Conservation (phyloP, 2,113 vertebrate genomes). For the Rhizomys pruinosus region DNA sequence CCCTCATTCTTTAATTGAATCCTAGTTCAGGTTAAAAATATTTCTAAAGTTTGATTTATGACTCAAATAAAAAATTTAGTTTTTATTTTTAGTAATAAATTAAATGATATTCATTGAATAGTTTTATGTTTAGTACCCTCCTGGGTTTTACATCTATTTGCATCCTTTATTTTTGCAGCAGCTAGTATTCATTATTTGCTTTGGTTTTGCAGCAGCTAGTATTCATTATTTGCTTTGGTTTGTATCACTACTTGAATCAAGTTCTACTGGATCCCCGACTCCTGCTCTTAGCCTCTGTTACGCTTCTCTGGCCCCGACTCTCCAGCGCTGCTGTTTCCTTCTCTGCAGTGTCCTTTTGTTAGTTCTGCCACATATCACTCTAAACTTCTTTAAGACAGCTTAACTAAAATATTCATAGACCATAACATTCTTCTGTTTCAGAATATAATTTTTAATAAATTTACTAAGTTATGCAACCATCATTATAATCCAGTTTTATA, state of each 20-base stretch:
- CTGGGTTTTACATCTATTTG: not conserved
- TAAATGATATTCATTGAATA: constrained; percentile 19
- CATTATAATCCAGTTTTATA: not conserved
- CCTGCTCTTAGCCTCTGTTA: not conserved
- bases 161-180: not conserved
- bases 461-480: not conserved
- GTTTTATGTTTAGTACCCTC: not conserved
- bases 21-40: constrained; percentile 30
- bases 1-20: constrained; percentile 53
- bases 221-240: not conserved
- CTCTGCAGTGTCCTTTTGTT: not conserved
- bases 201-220: not conserved
- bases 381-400: constrained; percentile 45
- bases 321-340: not conserved
- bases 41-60: not conserved
- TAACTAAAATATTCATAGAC: not conserved
- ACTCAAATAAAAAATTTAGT: constrained; percentile 49
- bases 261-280: no score
- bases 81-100: constrained; percentile 25
- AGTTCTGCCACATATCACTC: not conserved
- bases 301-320: not conserved
- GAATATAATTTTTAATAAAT: constrained; percentile 41
- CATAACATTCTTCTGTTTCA: constrained; percentile 49
- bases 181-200: not conserved
- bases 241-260: not conserved